phyloP scores from a whole-genome alignment of 2,888 invertebrate genomes.

The Epinotia bilunana region DNA sequence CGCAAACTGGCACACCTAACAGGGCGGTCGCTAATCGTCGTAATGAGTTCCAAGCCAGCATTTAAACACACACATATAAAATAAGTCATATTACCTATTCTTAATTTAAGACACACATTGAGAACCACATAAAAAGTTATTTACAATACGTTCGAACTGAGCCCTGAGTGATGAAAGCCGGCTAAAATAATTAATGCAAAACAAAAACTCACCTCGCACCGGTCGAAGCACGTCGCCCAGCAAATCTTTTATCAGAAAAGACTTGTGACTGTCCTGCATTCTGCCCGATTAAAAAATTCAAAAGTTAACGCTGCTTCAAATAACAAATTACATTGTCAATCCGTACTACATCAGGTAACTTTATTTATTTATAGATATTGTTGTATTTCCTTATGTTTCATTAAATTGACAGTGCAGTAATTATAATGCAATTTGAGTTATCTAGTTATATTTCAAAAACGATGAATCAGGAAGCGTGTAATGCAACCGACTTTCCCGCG shows the following conservation, averaged over 20 bases:
- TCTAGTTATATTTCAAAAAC: no score
- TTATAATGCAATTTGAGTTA: background rate
- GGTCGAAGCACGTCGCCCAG: conserved; percentile 89
- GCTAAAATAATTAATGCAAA: no score
- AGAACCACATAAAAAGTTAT: no score
- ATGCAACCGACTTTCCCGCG: conserved; percentile 75
- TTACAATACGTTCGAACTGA: background rate
- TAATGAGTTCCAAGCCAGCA: no score
- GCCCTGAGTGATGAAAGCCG: no score
- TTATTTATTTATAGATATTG: background rate
- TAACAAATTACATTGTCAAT: conserved; percentile 26
- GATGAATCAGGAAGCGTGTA: conserved; percentile 21
- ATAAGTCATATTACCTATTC: no score
- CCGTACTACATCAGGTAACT: background rate
- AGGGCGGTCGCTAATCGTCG: no score
- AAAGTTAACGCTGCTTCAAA: conserved; percentile 28
- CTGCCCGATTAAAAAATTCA: conserved; percentile 46
- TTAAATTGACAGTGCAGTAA: background rate
- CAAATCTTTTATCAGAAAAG: conserved; percentile 93
- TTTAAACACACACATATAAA: no score
- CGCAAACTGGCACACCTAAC: no score
- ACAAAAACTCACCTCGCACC: conserved; percentile 50
- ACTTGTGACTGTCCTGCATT: conserved; percentile 88
- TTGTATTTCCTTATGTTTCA: background rate
- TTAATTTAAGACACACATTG: no score